A percentile compares a stretch with the other conserved stretches of the same genome.
phyloP scores from a whole-genome alignment of 2,113 vertebrate genomes.

The Sigmodon hispidus region DNA sequence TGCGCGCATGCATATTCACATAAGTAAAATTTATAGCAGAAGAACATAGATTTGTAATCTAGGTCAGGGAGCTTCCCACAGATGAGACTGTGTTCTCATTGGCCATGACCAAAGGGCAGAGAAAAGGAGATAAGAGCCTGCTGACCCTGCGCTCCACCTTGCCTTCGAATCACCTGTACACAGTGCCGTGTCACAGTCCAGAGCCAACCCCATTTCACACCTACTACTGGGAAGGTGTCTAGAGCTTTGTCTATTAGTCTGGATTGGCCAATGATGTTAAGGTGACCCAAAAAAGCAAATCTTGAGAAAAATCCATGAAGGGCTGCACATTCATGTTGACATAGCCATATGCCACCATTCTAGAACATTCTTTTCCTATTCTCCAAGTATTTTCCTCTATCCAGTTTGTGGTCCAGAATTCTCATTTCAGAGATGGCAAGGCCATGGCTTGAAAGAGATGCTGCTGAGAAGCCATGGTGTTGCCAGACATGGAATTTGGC shows the following conservation, averaged over 20 bases:
- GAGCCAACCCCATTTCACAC: rapidly evolving
- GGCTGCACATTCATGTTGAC: not conserved
- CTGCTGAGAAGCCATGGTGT: rapidly evolving
- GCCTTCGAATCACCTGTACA: not conserved
- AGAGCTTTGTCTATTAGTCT: not conserved
- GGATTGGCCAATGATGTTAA: not conserved
- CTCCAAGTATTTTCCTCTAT: not conserved
- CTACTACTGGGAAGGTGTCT: rapidly evolving
- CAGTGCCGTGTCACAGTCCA: rapidly evolving
- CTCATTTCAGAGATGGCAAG: not conserved
- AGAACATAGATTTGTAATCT: not conserved
- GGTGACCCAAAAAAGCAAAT: too few species aligned
- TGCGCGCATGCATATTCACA: rapidly evolving
- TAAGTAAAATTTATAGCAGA: not conserved
- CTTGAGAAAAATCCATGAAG: not conserved
- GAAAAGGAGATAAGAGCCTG: not conserved
- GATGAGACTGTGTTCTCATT: not conserved
- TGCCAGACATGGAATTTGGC: rapidly evolving
- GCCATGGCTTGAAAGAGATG: rapidly evolving
- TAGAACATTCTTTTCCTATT: rapidly evolving
- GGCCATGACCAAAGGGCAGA: not conserved
- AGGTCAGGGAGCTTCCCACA: not conserved
- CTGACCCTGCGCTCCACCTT: not conserved
- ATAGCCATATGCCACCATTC: rapidly evolving
- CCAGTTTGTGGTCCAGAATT: not conserved